Evolutionary conservation across 2,888 invertebrate genomes (phyloP).

Genomic region (Drosophila anceps): DNA sequence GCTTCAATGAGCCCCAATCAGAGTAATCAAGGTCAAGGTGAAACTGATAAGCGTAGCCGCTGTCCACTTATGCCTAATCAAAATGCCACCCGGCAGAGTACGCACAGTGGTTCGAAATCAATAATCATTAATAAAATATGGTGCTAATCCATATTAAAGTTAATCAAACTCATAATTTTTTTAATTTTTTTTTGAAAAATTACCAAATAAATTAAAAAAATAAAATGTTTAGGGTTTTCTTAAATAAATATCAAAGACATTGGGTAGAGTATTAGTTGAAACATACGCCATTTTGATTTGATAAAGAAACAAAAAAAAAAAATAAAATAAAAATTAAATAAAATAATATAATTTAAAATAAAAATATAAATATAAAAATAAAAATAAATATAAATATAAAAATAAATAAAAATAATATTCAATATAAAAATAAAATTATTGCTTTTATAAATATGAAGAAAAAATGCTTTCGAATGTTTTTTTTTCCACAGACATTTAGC

Average conservation of each 20-base stretch:
- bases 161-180: background rate
- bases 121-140: background rate
- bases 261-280: background rate
- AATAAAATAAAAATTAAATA: too few relatives aligned
- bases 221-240: background rate
- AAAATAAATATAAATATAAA: background rate
- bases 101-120: constrained; percentile 43
- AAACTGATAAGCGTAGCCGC: constrained; percentile 66
- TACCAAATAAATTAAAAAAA: background rate
- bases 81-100: constrained; percentile 57
- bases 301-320: too few relatives aligned
- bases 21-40: constrained; percentile 81
- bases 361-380: too few relatives aligned
- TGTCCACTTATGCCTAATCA: constrained; percentile 65
- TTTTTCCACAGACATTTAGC: background rate
- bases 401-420: background rate
- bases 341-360: background rate
- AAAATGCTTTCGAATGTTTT: too few relatives aligned
- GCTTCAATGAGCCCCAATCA: constrained; percentile 64
- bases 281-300: background rate
- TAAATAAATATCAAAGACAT: background rate
- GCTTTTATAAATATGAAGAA: too few relatives aligned
- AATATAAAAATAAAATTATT: too few relatives aligned
- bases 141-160: background rate
- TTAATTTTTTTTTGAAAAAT: background rate